A percentile compares a stretch with the other conserved stretches of the same genome.
Evolutionary conservation across 2,888 invertebrate species (phyloP).

Genomic region (Muschampia plurimacula): DNA sequence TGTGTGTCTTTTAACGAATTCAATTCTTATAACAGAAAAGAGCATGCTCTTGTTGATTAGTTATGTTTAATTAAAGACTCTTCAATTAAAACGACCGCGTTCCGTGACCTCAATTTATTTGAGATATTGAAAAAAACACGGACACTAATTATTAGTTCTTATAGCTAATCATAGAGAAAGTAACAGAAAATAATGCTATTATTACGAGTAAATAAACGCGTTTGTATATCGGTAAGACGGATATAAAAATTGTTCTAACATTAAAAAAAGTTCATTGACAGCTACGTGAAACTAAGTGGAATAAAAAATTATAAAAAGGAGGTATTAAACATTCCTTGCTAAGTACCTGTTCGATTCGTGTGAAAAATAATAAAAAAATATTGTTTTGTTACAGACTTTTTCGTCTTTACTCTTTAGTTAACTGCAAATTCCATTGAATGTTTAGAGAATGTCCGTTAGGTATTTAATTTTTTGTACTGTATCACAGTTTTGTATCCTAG

Average conservation of each 20-base stretch:
- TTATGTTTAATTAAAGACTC: conserved; percentile 5
- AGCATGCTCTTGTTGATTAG: conserved; percentile 8
- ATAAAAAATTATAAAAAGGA: too few species aligned
- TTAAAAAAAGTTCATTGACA: too few species aligned
- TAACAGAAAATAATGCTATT: not conserved
- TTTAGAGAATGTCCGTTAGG: not conserved
- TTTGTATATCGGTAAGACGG: not conserved
- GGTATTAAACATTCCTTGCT: too few species aligned
- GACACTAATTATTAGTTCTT: not conserved
- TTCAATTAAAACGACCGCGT: conserved; percentile 14
- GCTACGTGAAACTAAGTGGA: too few species aligned
- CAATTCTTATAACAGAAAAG: not conserved
- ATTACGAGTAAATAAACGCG: not conserved
- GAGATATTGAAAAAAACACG: conserved; percentile 6
- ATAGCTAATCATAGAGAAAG: not conserved
- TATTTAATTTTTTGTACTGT: too few species aligned
- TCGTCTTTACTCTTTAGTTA: not conserved
- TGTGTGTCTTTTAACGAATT: conserved; percentile 19
- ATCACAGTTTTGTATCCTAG: not conserved
- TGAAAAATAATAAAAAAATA: not conserved
- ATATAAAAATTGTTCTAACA: not conserved
- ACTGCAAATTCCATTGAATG: not conserved
- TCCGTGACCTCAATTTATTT: conserved; percentile 17
- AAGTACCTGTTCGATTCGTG: not conserved
- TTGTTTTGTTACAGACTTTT: not conserved